Evolutionary conservation across 2,797 vertebrate genomes (phyloP), one percentile per base, ranked within the genome.

Genomic region (Gadopsis marmoratus): DNA sequence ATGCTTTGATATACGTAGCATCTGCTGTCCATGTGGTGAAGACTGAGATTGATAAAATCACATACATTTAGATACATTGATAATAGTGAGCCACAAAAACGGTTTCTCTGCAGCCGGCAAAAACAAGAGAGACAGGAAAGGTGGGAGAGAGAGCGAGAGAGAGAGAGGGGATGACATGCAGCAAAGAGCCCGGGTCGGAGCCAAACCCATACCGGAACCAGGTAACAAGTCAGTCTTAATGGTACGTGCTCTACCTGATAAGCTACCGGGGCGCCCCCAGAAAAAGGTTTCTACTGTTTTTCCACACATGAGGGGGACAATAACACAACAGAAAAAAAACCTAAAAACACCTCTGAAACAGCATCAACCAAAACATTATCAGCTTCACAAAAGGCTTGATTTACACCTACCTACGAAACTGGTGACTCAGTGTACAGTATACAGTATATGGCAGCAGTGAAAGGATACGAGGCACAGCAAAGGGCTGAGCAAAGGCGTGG

Each of bases 391-490:
- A 19, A 56, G 13, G 26, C 4, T 16, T 43, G 7, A 23, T 41
- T 60, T 65, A 63, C n/a, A n/a, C 45, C 31, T 12, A 50, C 3
- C 0, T 7, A n/a, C 33, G 39, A 73, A 78, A 26, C 17, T 7
- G 37, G 19, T 60, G 76, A 73, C 35, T 83, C 35, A 56, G 63
- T 53, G 33, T 19, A 4, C 10, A 33, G 62, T 50, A 11, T 9
- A 5, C 9, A 33, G 62, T 45, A 11, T 12, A 35, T 4, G 4
- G 48, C 5, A 9, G 17, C 73, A 39, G 39, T 39, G 47, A 53
- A 97, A 98, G 96, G 98, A 99, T 99, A 99, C 97, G 98, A 93
- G 98, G 98, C 88, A 99, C 98, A 54, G 98, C 98, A 81, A 99
- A 99, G 21, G 98, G 98, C 90, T 99, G 98, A 86, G 98, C 98